Evolutionary conservation across 2,888 invertebrate species (phyloP).

Genomic region (Cactoblastis cactorum): DNA sequence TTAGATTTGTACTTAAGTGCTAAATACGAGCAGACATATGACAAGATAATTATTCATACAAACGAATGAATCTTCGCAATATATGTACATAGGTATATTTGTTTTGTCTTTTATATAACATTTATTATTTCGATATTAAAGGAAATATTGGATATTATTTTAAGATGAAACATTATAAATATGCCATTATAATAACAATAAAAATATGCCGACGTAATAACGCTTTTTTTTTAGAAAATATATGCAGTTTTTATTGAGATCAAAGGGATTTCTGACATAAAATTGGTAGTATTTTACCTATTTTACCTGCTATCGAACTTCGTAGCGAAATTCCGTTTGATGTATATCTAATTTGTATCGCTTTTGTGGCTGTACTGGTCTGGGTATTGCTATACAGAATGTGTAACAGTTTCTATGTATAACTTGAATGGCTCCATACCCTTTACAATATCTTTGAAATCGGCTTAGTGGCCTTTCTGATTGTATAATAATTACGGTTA

Average conservation of each 20-base stretch:
- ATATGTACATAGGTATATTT: too few relatives aligned
- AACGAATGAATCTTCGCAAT: too few relatives aligned
- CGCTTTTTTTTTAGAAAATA: neutral
- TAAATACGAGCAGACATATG: too few relatives aligned
- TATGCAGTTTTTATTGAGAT: neutral
- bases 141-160: too few relatives aligned
- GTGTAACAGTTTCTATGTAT: neutral
- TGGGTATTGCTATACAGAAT: neutral
- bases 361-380: neutral
- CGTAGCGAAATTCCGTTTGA: slow-evolving; percentile 4
- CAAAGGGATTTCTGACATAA: slow-evolving; percentile 6
- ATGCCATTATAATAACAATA: too few relatives aligned
- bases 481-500: neutral
- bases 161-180: too few relatives aligned
- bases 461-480: neutral
- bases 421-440: neutral
- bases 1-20: too few relatives aligned
- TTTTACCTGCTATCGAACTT: slow-evolving; percentile 3
- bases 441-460: neutral
- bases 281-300: neutral
- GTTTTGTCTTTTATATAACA: too few relatives aligned
- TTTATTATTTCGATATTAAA: too few relatives aligned
- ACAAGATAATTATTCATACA: too few relatives aligned
- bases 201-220: neutral
- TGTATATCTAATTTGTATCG: slow-evolving; percentile 8